Evolutionary conservation across 1,140 invertebrate genomes (phyloP), one percentile per base, ranked within the genome.

Genomic region (Saxidomus purpurata): DNA sequence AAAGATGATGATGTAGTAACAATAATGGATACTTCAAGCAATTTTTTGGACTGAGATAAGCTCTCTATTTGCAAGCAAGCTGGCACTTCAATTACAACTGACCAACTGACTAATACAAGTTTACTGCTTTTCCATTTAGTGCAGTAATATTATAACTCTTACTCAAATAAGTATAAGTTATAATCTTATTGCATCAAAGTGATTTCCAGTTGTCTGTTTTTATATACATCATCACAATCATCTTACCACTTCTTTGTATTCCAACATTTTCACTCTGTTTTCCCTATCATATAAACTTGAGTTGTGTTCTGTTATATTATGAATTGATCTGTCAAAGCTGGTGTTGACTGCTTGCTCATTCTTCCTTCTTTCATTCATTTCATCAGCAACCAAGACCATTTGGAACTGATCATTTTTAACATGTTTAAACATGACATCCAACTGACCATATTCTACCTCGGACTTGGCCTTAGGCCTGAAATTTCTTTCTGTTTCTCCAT

Each of bases 351-450:
- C 76, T 36, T 40, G 31, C 22, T 79, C 49, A 28, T 25, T 49
- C 22, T 87, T 74, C 22, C 47, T 31, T 71, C 63, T 43, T 28
- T 76, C 38, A 9, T 84, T 83, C 25, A 89, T 43, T 74, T 90
- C 92, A 86, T 91, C 90, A 47, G 69, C 76, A 36, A 92, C 85
- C 22, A 92, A 55, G 28, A 92, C 59, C 90, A 92, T 91, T 77
- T 86, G 83, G 87, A 92, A 92, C 55, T 84, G 87, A 67, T 92
- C 92, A 15, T 88, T 79, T 89, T 76, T 69, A 1, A 92, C 47
- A 83, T 92, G 92, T 74, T 87, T 89, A 52, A 92, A 90, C 88
- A 92, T 80, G 28, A 92, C 90, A 79, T 92, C 92, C 25, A 90
- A 79, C 17, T 86, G 59, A 49, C 79, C 77, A 88, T 63, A 88